Conservation (phyloP, 1,140 invertebrate species). For the Campoletis sonorensis region DNA sequence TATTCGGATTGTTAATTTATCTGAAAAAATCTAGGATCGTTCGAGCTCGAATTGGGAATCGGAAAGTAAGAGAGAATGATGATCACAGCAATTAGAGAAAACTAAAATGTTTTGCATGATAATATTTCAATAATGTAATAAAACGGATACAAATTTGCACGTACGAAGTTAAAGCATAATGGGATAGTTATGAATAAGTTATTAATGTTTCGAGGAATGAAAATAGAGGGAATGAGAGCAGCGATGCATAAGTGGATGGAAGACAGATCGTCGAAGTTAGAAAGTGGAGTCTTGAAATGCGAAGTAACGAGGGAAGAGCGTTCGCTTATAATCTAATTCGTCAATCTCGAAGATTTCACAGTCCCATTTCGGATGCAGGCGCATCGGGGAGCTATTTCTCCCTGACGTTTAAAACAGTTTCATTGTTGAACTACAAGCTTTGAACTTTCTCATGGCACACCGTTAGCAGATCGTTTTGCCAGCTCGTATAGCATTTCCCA, state of each 20-base stretch:
- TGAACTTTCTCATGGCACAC: slow-evolving; percentile 20
- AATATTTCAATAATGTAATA: too few species aligned
- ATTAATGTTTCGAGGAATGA: background rate
- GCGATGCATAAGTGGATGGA: background rate
- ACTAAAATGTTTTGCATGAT: too few species aligned
- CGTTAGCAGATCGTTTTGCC: background rate
- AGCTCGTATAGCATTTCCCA: background rate
- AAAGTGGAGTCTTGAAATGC: background rate
- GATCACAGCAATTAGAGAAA: too few species aligned
- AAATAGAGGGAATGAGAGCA: background rate
- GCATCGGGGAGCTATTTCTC: background rate
- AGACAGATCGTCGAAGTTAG: background rate
- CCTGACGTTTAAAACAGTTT: background rate
- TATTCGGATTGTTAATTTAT: too few species aligned
- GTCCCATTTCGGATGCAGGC: background rate
- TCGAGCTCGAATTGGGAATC: too few species aligned
- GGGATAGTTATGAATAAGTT: background rate
- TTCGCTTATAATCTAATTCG: slow-evolving; percentile 3
- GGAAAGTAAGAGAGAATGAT: too few species aligned
- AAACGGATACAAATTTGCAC: too few species aligned
- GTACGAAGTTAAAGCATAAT: too few species aligned
- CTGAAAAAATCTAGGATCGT: too few species aligned
- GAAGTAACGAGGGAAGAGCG: background rate
- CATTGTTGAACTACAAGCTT: background rate
- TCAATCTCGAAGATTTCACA: background rate